Percentiles rank a stretch among this genome's conserved stretches.
Conservation (phyloP, 2,797 vertebrate genomes). For the Sebastes trivittatus region DNA sequence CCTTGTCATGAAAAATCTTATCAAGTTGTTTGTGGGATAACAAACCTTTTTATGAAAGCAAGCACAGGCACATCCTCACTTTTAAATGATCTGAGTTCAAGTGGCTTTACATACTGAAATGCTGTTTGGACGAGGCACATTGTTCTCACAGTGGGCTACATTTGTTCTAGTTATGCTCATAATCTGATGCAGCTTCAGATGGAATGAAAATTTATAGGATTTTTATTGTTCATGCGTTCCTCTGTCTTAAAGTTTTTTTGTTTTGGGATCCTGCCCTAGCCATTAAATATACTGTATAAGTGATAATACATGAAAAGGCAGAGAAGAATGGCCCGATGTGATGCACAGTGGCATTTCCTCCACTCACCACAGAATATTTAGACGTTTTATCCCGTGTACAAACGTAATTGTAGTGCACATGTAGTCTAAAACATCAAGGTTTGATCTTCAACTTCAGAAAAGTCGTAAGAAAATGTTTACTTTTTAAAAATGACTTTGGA, state of each 20-base stretch:
- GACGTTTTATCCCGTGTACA: neutral
- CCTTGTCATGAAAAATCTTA: slow-evolving; percentile 1
- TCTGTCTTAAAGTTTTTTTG: neutral
- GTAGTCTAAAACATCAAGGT: neutral
- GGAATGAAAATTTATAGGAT: neutral
- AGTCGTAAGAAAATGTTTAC: neutral
- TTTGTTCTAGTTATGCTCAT: neutral
- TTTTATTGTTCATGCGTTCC: neutral
- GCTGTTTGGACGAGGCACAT: neutral
- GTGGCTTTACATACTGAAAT: neutral
- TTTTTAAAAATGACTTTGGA: neutral
- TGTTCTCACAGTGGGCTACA: neutral
- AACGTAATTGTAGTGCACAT: neutral
- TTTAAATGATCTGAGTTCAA: neutral
- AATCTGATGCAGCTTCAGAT: neutral
- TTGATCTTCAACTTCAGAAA: neutral
- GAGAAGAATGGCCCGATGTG: neutral
- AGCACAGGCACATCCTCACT: neutral
- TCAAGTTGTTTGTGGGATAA: slow-evolving; percentile 1
- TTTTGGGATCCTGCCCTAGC: neutral
- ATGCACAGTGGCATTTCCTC: neutral
- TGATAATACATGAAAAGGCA: neutral
- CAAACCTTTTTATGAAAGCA: neutral
- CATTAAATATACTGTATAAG: neutral
- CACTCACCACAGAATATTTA: neutral